Base-by-base conservation (phyloP, 2,888 invertebrate genomes). In the Beris chalybata region DNA sequence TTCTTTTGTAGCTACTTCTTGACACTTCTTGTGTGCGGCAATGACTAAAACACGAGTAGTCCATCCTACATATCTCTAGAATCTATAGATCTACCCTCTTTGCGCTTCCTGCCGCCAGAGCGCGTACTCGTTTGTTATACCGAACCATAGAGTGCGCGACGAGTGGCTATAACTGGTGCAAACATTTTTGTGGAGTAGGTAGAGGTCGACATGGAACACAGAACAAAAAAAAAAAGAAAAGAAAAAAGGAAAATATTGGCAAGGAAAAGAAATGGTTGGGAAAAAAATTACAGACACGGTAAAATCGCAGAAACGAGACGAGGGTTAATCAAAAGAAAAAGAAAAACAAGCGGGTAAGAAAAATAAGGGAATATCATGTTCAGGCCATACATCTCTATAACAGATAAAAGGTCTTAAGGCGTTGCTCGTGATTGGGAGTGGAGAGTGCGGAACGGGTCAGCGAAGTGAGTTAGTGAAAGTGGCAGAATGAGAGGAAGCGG, bases 341-440 rank as follows among this genome's bases (percentile, higher is more conserved):
- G 12, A 55, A 30, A 30, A 55, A 55, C 9, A 38, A 32, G 6
- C 32, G 9, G 43, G 38, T n/a, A 29, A 15, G 54, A 43, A 64
- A 64, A 64, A 54, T 54, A 45, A 50, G 38, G 53, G 64, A 54
- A 64, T 53, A 64, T 64, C 64, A 64, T 64, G 54, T 64, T 54
- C 30, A 53, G 64, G 53, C 64, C 54, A 54, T 64, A 45, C 53
- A 64, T 64, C 64, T 64, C 31, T 54, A 54, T 64, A 64, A 29
- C 31, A 54, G 54, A 53, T 53, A 54, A 54, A 64, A 44, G 53
- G 52, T 54, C 53, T 44, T 30, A 54, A 64, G 54, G 64, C 53
- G 61, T 52, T 50, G 50, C 30, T 61, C 13, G 13, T 59, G 44
- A 61, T 50, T 61, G 61, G 32, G 61, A 38, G 38, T 38, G 9